Evolutionary conservation across 2,797 vertebrate genomes (phyloP).

Genomic region (Mus spretus): DNA sequence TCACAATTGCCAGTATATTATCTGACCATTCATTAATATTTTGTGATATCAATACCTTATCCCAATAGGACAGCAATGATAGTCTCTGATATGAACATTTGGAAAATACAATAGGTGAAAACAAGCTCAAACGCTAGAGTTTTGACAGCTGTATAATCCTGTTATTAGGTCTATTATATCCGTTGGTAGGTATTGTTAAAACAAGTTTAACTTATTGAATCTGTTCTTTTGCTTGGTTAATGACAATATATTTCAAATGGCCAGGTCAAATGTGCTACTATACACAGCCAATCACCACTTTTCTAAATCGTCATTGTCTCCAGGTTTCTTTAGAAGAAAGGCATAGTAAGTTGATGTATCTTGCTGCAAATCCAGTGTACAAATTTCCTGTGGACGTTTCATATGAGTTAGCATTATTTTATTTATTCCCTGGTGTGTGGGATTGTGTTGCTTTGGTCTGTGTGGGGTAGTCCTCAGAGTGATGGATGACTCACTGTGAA

Average conservation of each 20-base stretch:
- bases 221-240: background rate
- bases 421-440: constrained; percentile 68
- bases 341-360: background rate
- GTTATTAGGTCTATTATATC: background rate
- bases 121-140: background rate
- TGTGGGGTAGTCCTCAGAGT: constrained; percentile 67
- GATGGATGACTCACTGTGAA: constrained; percentile 78
- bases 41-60: background rate
- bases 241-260: background rate
- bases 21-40: background rate
- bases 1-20: background rate
- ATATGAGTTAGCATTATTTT: constrained; percentile 57
- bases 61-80: background rate
- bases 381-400: constrained; percentile 15
- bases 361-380: background rate
- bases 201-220: background rate
- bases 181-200: background rate
- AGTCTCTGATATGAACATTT: background rate
- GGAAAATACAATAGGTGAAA: background rate
- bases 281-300: background rate
- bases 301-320: constrained; percentile 20
- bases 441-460: constrained; percentile 69
- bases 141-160: background rate
- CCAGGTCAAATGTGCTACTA: background rate
- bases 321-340: constrained; percentile 3